These are phyloP conservation scores for Sinocyclocheilus anshuiensis DNA, from an alignment of 2,113 vertebrate species.

Conservation along the genomic window DNA sequence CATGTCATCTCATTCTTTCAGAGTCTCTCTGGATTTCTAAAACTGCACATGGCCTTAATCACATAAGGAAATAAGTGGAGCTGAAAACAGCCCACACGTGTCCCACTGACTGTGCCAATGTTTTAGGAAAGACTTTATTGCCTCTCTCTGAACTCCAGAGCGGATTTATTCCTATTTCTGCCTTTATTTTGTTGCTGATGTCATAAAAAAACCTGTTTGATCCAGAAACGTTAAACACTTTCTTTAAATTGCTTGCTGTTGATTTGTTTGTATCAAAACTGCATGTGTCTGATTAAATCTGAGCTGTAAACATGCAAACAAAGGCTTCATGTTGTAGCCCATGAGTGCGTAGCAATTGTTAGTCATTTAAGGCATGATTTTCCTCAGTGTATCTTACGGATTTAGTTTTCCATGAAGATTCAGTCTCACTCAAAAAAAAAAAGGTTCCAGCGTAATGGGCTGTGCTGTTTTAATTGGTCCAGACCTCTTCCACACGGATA, in stretches of 20 bases:
- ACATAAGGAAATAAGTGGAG: constrained; percentile 50
- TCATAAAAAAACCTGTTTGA: constrained; percentile 13
- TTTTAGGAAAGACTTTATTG: constrained; percentile 48
- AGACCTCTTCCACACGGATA: background rate
- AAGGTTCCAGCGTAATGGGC: background rate
- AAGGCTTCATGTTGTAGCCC: constrained; percentile 4
- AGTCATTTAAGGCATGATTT: background rate
- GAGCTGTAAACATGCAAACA: constrained; percentile 15
- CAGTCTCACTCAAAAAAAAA: background rate
- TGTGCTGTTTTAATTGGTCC: constrained; percentile 4
- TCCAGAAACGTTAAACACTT: background rate
- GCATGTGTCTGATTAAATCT: background rate
- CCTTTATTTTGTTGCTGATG: constrained; percentile 42
- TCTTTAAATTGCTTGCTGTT: background rate
- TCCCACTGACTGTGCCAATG: constrained; percentile 49
- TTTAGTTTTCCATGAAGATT: background rate
- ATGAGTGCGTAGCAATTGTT: background rate
- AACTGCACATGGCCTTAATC: constrained; percentile 51
- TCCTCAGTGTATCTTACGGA: background rate
- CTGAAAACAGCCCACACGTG: constrained; percentile 53
- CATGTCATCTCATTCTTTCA: constrained; percentile 23
- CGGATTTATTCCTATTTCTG: constrained; percentile 31
- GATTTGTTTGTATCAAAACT: constrained; percentile 10
- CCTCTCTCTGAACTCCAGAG: constrained; percentile 40
- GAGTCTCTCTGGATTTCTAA: constrained; percentile 27